Base-by-base conservation (phyloP, 2,888 invertebrate species). In the Danaus chrysippus region DNA sequence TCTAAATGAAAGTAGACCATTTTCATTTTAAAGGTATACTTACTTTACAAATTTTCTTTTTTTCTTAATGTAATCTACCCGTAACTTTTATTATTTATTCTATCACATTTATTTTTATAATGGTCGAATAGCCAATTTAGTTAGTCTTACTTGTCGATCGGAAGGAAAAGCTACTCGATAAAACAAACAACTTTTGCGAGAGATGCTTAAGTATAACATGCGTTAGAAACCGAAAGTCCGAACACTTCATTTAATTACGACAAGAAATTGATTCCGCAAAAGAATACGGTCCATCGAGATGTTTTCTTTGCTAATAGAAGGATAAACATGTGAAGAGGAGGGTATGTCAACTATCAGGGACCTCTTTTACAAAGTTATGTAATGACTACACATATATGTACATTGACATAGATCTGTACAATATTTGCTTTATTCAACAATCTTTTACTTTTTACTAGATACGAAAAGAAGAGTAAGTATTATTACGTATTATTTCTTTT, bases 241-340 rank as follows among this genome's bases (percentile, higher is more conserved):
- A 46, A 52, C 63, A 66, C 65, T 67, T 56, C 61, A 68, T 61
- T 63, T 69, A 68, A 68, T 69, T 68, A 66, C 62, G 54, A 64
- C 55, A 42, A 43, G 57, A 61, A 65, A 61, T 63, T 56, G 63
- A 63, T 63, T 56, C 49, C 43, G 55, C 49, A 58, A 61, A 58
- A 63, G 54, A 54, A 59, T 59, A 61, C 49, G 43, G 56, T 58
- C 53, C 62, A 56, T 68, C 68, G 73, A 78, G 77, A 81, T 84
- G 83, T 86, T 86, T 83, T 82, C 81, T 69, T 76, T 76, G 73
- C 81, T 87, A 87, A 86, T 86, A 86, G 86, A 84, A 83, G 75
- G 84, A 82, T 84, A 86, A 87, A 86, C 86, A 86, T 72, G 70
- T 73, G 63, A 71, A 23, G 73, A 68, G 72, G 76, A 79, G 74